phyloP scores from a whole-genome alignment of 2,888 invertebrate species.

The Merodon equestris region DNA sequence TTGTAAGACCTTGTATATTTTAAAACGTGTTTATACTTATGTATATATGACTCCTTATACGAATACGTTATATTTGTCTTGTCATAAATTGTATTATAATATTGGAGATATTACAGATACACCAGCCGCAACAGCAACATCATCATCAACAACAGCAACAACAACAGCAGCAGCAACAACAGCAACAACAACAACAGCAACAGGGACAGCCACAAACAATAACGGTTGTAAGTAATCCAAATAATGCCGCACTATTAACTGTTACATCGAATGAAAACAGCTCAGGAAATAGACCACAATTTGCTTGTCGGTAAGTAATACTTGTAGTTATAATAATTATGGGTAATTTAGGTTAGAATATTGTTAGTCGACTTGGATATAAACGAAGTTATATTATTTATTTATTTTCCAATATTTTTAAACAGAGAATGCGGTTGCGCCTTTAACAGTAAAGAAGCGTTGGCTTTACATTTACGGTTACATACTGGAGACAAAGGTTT shows the following conservation, averaged over 20 bases:
- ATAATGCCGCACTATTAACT: constrained; percentile 77
- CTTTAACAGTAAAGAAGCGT: constrained; percentile 86
- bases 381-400: no score
- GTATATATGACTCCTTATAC: no score
- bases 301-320: constrained; percentile 78
- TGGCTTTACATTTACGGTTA: constrained; percentile 88
- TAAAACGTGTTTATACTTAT: no score
- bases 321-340: no score
- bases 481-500: constrained; percentile 90
- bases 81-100: no score
- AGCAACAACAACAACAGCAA: constrained; percentile 74
- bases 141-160: constrained; percentile 68
- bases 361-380: no score
- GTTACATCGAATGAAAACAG: constrained; percentile 77
- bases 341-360: no score
- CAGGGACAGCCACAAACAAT: constrained; percentile 78
- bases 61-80: no score
- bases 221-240: constrained; percentile 78
- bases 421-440: constrained; percentile 82
- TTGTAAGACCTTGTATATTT: no score
- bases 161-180: constrained; percentile 79
- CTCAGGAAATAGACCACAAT: constrained; percentile 77
- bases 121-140: constrained; percentile 74
- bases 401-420: constrained; percentile 3
- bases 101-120: constrained; percentile 70